phyloP scores from a whole-genome alignment of 1,140 invertebrate species.

The Papilio xuthus region DNA sequence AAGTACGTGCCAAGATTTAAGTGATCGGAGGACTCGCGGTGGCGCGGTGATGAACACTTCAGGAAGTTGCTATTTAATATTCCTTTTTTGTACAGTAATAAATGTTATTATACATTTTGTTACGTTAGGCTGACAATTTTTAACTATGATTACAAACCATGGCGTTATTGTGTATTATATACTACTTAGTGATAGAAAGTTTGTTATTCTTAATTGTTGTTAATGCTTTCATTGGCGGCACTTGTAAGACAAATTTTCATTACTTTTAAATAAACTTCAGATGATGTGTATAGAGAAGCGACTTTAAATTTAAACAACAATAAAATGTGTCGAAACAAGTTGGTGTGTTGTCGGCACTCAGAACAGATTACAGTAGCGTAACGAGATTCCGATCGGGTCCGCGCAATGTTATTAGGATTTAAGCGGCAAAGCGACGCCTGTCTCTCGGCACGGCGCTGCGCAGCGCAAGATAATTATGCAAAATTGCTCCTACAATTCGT shows the following conservation, averaged over 20 bases:
- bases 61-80: conserved; percentile 41
- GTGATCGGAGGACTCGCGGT: conserved; percentile 62
- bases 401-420: conserved; percentile 78
- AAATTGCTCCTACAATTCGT: conserved; percentile 79
- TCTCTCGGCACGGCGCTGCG: conserved; percentile 68
- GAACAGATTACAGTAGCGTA: conserved; percentile 72
- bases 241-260: too few relatives aligned
- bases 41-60: conserved; percentile 67
- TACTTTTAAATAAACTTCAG: background rate
- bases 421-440: conserved; percentile 70
- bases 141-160: background rate
- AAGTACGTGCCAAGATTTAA: conserved; percentile 77
- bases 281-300: background rate
- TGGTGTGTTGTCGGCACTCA: conserved; percentile 60
- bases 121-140: conserved; percentile 24
- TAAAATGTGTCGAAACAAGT: conserved; percentile 23
- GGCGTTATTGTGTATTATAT: background rate
- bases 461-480: conserved; percentile 79
- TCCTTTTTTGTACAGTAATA: conserved; percentile 4
- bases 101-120: conserved; percentile 32
- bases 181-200: background rate
- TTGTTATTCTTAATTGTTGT: background rate
- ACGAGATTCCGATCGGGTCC: conserved; percentile 78
- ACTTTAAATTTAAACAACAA: background rate
- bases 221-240: background rate